phyloP scores from a whole-genome alignment of 1,140 invertebrate species.

The Camponotus vicinus region DNA sequence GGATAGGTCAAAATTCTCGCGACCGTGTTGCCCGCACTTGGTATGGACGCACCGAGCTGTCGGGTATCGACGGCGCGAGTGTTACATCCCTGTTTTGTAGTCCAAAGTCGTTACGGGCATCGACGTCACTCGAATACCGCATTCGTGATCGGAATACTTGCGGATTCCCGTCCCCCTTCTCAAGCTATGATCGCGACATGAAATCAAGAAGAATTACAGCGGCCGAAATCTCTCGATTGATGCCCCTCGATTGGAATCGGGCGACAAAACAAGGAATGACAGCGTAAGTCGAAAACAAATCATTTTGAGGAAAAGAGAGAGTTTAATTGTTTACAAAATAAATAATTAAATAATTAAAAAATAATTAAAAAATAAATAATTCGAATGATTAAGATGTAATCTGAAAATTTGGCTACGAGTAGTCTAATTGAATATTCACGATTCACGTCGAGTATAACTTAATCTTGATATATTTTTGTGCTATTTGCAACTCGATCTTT shows the following conservation, averaged over 20 bases:
- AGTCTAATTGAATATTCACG: neutral
- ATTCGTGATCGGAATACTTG: conserved; percentile 50
- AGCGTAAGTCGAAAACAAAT: neutral
- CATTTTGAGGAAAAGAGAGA: neutral
- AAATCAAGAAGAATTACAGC: conserved; percentile 27
- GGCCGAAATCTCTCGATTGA: neutral
- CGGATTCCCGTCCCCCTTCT: neutral
- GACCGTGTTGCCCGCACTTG: conserved; percentile 34
- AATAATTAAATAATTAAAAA: neutral
- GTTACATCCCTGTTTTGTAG: conserved; percentile 57
- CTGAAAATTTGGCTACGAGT: neutral
- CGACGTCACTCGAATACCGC: conserved; percentile 49
- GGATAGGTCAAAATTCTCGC: conserved; percentile 42
- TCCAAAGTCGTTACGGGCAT: conserved; percentile 55
- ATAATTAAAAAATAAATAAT: neutral
- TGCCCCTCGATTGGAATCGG: too few species aligned
- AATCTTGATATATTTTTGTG: neutral
- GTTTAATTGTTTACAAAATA: neutral
- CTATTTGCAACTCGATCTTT: neutral
- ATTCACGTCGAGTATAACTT: neutral
- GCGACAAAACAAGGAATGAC: neutral
- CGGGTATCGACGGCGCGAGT: conserved; percentile 43
- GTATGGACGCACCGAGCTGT: conserved; percentile 32
- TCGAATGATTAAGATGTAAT: too few species aligned
- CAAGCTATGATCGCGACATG: conserved; percentile 7